Evolutionary conservation across 2,797 vertebrate genomes (phyloP), one percentile per base, ranked within the genome.

Genomic region (Diplodus sargus): DNA sequence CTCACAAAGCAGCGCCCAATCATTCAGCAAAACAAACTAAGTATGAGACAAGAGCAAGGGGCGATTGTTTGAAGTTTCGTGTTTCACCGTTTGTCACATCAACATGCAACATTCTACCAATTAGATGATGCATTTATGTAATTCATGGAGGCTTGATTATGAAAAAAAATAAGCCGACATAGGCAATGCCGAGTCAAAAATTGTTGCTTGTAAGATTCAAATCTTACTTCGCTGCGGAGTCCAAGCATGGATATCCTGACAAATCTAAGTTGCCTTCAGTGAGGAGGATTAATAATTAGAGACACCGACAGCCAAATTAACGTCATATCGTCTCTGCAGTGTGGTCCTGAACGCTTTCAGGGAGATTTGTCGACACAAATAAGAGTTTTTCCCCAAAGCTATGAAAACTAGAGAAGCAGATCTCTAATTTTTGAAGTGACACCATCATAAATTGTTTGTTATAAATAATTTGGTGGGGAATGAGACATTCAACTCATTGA

Each of bases 1-100:
- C 69, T 77, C 83, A 82, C 62, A 80, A 77, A 84, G 74, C 70
- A 82, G 73, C 78, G 80, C 76, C 80, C 75, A 81, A 76, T 90
- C 84, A 86, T 66, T 52, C 13, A 23, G 51, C 73, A 64, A 82
- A 88, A 82, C 60, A 86, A 87, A 82, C 51, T 85, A 84, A 71
- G 28, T 34, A 22, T 8, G 17, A 82, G 43, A 77, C 20, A 76
- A 60, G 53, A 76, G 52, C 28, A 60, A 28, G 73, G 42, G 42
- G 25, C 34, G 64, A 58, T n/a, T 63, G 23, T 63, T 58, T 77
- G 17, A 76, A 61, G 53, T 64, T 65, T 79, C 28, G 34, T 5
- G 30, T 42, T 82, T 76, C 25, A 16, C 12, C 7, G 34, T 78
- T 74, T 57, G 10, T 53, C 58, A 12, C 15, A 67, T 53, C 56